Evolutionary conservation across 2,113 vertebrate genomes (phyloP), one percentile per base, ranked within the genome.

Genomic region (Irena cyanogastra): DNA sequence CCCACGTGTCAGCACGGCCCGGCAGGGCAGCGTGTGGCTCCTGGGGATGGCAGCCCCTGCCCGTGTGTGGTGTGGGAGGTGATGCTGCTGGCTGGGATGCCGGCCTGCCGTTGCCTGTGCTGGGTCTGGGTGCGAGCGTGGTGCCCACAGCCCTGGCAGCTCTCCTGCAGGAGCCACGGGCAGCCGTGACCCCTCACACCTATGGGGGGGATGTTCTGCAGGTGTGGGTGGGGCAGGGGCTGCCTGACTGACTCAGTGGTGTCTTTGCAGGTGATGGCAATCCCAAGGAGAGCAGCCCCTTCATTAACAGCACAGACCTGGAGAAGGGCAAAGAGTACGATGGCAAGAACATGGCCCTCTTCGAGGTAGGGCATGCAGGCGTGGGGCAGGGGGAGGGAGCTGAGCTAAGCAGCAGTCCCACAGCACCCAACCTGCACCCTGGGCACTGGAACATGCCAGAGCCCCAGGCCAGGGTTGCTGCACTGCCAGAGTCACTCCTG

Each of bases 231-330:
- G 33, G 49, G 24, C 6, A 1, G n/a, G 42, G n/a, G 28, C 18
- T 85, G 61, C 33, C 44, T 31, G 35, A 6, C 64, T 92, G 82
- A 92, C 50, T 41, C 8, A 0, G 33, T 0, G 42, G 12, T 33
- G 11, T 94, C 50, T 85, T 79, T 61, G 33, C 97, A 99, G 99
- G 99, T 10, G 99, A 99, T 98, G 99, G 98, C 92, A 99, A 99
- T 92, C 99, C 99, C 94, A 99, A 99, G 97, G 99, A 99, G 95
- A 99, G 99, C 98, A 99, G 99, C 77, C 99, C 99, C 64, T 99
- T 99, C 98, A 99, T 99, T 98, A 99, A 99, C 98, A 99, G 99
- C 98, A 99, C 99, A 0, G 99, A 99, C 61, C 97, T 98, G 69
- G 99, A 99, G 96, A 99, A 99, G 95, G 99, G 98, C 65, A 99